Evolutionary conservation across 2,797 vertebrate species (phyloP).

Genomic region (Acridotheres tristis): DNA sequence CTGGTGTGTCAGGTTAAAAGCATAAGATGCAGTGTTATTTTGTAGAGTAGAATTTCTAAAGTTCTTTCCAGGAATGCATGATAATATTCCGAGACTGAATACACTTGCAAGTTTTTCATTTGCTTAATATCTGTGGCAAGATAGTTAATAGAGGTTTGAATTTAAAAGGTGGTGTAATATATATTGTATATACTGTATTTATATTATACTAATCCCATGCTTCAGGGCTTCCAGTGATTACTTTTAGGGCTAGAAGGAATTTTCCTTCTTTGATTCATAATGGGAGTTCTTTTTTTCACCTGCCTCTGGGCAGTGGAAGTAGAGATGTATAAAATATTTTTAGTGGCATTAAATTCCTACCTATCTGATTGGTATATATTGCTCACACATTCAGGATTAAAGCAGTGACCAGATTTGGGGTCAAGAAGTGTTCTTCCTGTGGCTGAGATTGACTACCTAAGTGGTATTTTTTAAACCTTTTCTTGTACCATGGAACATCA

Average conservation of each 20-base stretch:
- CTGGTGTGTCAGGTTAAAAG: background rate
- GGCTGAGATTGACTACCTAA: background rate
- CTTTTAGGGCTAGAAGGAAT: background rate
- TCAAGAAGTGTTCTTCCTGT: background rate
- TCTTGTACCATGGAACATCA: background rate
- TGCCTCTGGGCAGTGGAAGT: background rate
- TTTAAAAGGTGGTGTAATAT: conserved; percentile 43
- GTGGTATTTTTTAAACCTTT: background rate
- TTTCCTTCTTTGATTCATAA: conserved; percentile 43
- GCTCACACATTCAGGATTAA: background rate
- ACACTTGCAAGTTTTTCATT: conserved; percentile 38
- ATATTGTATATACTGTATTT: conserved; percentile 37
- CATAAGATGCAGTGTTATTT: background rate
- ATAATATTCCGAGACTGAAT: conserved; percentile 36
- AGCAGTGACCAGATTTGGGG: background rate
- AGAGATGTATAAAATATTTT: background rate
- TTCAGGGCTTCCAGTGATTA: conserved; percentile 15
- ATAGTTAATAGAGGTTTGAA: conserved; percentile 15
- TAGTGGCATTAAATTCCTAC: background rate
- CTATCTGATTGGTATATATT: background rate
- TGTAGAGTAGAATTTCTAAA: conserved; percentile 6
- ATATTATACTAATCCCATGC: conserved; percentile 37
- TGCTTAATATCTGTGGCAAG: conserved; percentile 42
- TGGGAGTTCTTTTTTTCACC: background rate
- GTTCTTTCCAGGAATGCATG: conserved; percentile 6